phyloP scores from a whole-genome alignment of 2,888 invertebrate species.

The Drosophila mulleri region DNA sequence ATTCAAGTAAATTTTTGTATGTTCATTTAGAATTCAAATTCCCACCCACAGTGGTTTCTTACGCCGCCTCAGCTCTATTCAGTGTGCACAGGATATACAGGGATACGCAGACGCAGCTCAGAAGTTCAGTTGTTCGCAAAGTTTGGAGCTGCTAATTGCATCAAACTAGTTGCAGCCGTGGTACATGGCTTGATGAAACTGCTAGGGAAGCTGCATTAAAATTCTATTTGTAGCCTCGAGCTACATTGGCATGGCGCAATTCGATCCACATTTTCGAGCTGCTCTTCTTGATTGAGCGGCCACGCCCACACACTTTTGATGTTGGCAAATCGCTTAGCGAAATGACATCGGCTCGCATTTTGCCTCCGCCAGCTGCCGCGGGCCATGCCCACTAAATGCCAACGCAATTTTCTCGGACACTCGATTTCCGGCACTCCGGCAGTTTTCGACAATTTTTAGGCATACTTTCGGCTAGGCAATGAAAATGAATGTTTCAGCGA shows the following conservation, averaged over 20 bases:
- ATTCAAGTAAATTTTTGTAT: background rate
- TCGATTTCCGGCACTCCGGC: slow-evolving; percentile 35
- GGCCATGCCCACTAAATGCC: slow-evolving; percentile 4
- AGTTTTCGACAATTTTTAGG: slow-evolving; percentile 50
- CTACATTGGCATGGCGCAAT: background rate
- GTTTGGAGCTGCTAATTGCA: slow-evolving; percentile 1
- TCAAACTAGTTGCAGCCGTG: background rate
- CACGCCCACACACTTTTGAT: slow-evolving; percentile 20
- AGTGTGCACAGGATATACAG: background rate
- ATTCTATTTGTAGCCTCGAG: background rate
- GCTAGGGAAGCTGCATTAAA: background rate
- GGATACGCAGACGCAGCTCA: background rate
- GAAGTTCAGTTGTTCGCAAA: background rate
- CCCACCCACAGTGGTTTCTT: background rate
- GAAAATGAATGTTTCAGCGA: slow-evolving; percentile 44
- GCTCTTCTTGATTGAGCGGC: slow-evolving; percentile 28
- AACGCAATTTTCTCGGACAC: slow-evolving; percentile 31
- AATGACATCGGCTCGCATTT: background rate
- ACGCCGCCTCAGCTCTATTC: background rate
- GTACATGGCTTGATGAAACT: background rate
- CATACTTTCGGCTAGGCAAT: slow-evolving; percentile 40
- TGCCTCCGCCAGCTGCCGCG: background rate
- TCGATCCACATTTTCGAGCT: background rate
- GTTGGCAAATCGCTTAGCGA: slow-evolving; percentile 28
- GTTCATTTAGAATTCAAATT: background rate